Base-by-base conservation (phyloP, 2,797 vertebrate species). In the Lithobates sylvaticus region DNA sequence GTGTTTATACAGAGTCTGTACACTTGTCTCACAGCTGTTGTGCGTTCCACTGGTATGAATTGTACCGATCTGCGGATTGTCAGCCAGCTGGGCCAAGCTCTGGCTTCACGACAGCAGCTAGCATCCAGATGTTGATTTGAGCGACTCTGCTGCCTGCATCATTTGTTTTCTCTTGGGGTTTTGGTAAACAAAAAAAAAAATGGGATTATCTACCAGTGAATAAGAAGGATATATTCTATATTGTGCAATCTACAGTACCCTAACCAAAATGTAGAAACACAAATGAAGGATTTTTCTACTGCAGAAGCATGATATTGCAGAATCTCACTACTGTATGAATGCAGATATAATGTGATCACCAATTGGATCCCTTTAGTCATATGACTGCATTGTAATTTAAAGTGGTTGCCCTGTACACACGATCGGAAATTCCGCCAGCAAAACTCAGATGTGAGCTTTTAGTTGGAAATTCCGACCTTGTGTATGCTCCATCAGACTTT, bases 51-150 rank as follows among this genome's bases (percentile, higher is more conserved):
- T 32, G 64, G 50, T 77, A 71, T 69, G 42, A 84, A 26, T 76
- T 65, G 18, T 69, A 29, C 75, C 72, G 29, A 84, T 78, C 75
- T 36, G 68, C 27, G 39, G 42, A 77, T 70, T 70, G 83, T 54
- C 82, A 70, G 44, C 15, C 64, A 78, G 65, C 83, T 77, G 65
- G 65, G 83, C 83, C 83, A 84, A 71, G 29, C 16, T 18, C n/a
- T 69, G 42, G 61, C 36, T 26, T 9, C 65, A 36, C 65, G 36
- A 16, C 64, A 84, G 83, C 83, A 69, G 50, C 64, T 7, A 42
- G 21, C 32, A 64, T 84, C 83, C 83, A 84, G 83, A 84, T 84
- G 83, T 84, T 72, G 67, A 70, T 84, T 4, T 29, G 9, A 10
- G 69, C 65, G 81, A 74, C 36, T 58, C 27, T 47, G 18, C 34